Evolutionary conservation across 1,140 invertebrate genomes (phyloP).

Genomic region (Spodoptera frugiperda): DNA sequence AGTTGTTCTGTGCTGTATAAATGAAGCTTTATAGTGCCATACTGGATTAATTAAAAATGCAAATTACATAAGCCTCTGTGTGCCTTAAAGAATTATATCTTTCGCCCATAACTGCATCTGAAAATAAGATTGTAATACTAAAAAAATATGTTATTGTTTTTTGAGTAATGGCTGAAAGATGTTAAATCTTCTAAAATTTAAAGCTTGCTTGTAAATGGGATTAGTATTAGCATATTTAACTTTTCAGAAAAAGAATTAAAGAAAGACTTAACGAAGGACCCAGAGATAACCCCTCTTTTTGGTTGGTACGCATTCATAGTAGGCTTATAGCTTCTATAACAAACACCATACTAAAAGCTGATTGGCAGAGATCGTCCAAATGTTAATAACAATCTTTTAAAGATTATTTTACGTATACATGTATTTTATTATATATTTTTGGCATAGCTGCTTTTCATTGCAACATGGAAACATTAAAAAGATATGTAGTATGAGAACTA

Average conservation of each 20-base stretch:
- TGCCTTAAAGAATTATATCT: no score
- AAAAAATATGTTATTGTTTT: neutral
- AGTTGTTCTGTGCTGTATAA: neutral
- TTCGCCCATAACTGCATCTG: no score
- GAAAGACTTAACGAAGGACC: constrained; percentile 76
- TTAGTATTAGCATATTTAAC: constrained; percentile 69
- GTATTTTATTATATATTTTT: neutral
- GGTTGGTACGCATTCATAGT: constrained; percentile 76
- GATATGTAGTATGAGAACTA: no score
- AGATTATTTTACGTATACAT: neutral
- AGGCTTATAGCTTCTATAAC: constrained; percentile 50
- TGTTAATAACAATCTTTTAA: constrained; percentile 19
- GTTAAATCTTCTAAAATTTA: neutral
- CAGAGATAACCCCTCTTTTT: constrained; percentile 72
- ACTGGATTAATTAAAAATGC: no score
- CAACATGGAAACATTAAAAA: no score
- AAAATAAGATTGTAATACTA: no score
- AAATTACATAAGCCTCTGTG: no score
- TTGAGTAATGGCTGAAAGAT: neutral
- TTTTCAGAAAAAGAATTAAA: constrained; percentile 81
- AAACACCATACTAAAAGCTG: constrained; percentile 8
- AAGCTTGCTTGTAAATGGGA: neutral
- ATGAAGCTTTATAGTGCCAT: neutral
- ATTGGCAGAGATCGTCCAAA: neutral
- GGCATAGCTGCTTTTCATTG: neutral